Percentiles rank a stretch among this genome's conserved stretches.
These are phyloP conservation scores for Rhadina sibilatrix DNA, from an alignment of 2,113 vertebrate species.

Conservation along the genomic window DNA sequence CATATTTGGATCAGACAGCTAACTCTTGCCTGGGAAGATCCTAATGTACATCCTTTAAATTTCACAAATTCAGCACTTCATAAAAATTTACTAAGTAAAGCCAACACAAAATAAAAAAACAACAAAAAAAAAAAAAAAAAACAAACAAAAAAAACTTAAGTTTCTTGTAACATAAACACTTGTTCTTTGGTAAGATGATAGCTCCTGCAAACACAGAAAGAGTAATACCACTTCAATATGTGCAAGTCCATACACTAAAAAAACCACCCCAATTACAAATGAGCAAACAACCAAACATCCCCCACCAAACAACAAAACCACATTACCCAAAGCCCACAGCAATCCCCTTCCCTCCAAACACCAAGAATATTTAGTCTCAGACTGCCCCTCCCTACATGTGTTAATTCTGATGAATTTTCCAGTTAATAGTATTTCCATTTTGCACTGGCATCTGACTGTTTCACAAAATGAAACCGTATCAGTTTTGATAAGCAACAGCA, in stretches of 20 bases:
- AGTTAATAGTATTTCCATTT: not conserved
- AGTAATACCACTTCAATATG: not conserved
- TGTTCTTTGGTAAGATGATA: not conserved
- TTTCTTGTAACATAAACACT: not conserved
- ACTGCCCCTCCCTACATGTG: not conserved
- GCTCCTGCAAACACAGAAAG: not conserved
- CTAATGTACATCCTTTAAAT: not conserved
- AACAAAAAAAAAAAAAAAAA: too few species aligned
- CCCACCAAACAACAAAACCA: not conserved
- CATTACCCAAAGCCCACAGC: not conserved
- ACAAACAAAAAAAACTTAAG: accelerated
- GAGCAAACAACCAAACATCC: not conserved
- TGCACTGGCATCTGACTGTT: not conserved
- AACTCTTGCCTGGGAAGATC: not conserved
- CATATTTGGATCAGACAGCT: not conserved
- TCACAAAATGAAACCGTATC: not conserved
- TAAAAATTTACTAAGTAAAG: not conserved
- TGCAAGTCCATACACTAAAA: not conserved
- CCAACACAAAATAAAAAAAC: not conserved
- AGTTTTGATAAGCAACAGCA: not conserved
- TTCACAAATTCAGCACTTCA: not conserved
- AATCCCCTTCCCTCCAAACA: not conserved
- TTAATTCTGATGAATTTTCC: not conserved
- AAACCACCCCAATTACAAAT: not conserved
- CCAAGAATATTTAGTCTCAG: not conserved